Evolutionary conservation across 1,140 invertebrate species (phyloP), one percentile per base, ranked within the genome.

Genomic region (Drosophila fuyamai): DNA sequence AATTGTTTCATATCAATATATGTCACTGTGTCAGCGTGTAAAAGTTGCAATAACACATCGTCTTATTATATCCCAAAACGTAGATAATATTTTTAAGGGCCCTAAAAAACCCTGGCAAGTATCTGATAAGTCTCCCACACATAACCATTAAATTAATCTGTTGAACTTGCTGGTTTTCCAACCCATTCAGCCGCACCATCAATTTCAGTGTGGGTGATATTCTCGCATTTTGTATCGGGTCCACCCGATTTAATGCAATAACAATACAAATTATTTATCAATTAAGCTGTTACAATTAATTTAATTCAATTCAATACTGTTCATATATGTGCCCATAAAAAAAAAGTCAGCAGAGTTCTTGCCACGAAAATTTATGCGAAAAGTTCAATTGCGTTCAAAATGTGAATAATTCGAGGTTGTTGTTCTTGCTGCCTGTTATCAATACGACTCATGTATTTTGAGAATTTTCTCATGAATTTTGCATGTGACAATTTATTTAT

Each of bases 321-420:
- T 40, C 32, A 32, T 18, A 18, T 8, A n/a, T 29, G 29, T 58
- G 29, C 1, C n/a, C 14, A 32, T 41, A 55, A 40, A 57, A 58
- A 54, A 54, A 57, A 58, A 41, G 41, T 1, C n/a, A 36, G 9
- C 14, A 16, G 18, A 40, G 29, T n/a, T 14, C 8, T 43, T 50
- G 29, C 47, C 47, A 18, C 36, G 40, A 38, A 68, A 85, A 85
- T 86, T 82, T 86, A 88, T 88, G 82, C 80, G 72, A 57, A 77
- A 79, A 89, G 84, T 89, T 88, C 85, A 88, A 88, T 83, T 89
- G 84, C 83, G 76, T 88, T 84, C 81, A 84, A 80, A 89, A 78
- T 88, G 84, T 73, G 83, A 88, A 88, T 88, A 86, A 86, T 86
- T 80, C 62, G 76, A 74, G 77, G 75, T 56, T 71, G 71, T 60